Evolutionary conservation across 1,140 invertebrate genomes (phyloP).

Genomic region (Neodiprion fabricii): DNA sequence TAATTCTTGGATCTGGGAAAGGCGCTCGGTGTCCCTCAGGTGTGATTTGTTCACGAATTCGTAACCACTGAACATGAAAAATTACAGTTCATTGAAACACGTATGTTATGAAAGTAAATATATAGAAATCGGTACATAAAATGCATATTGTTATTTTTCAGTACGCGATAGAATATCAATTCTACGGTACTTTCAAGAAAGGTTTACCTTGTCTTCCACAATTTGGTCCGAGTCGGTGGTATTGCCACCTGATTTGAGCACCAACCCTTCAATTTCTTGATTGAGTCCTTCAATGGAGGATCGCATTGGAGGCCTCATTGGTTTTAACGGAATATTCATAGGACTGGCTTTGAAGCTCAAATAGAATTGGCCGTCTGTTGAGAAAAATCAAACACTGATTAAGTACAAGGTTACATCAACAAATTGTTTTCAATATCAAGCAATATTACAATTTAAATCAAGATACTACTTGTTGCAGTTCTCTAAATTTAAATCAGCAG

Average conservation of each 20-base stretch:
- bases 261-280: constrained; percentile 81
- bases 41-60: constrained; percentile 65
- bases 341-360: constrained; percentile 65
- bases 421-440: constrained; percentile 1
- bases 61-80: constrained; percentile 46
- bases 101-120: constrained; percentile 13
- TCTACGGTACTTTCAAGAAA: neutral
- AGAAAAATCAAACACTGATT: constrained; percentile 19
- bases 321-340: constrained; percentile 65
- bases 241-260: constrained; percentile 62
- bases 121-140: constrained; percentile 8
- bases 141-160: constrained; percentile 1
- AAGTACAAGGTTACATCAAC: neutral
- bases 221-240: constrained; percentile 54
- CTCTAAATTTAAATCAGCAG: neutral
- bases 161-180: constrained; percentile 6
- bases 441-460: neutral
- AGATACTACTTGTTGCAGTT: neutral
- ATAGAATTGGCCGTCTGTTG: constrained; percentile 56
- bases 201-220: constrained; percentile 55
- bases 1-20: constrained; percentile 75
- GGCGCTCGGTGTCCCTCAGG: constrained; percentile 86
- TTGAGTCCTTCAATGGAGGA: constrained; percentile 86
- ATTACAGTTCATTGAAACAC: neutral
- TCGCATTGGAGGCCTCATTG: constrained; percentile 72